A percentile compares a stretch with the other conserved stretches of the same genome.
These are phyloP conservation scores for Thera britannica DNA, from an alignment of 2,888 invertebrate genomes.

Conservation along the genomic window DNA sequence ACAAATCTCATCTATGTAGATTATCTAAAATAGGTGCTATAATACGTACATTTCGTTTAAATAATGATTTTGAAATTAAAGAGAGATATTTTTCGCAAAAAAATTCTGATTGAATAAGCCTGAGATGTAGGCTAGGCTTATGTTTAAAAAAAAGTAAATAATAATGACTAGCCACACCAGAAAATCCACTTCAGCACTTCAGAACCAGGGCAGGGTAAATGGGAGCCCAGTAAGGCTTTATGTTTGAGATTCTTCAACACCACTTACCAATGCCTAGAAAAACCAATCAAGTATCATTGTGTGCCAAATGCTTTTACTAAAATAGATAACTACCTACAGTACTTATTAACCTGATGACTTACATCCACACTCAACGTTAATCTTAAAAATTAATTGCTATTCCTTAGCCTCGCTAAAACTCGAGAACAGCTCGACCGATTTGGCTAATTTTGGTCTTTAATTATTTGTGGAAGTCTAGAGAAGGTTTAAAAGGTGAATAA, in stretches of 20 bases:
- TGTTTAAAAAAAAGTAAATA: neutral
- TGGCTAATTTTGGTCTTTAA: too few relatives aligned
- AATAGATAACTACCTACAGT: neutral
- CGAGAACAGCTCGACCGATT: too few relatives aligned
- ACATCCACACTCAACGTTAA: too few relatives aligned
- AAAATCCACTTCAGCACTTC: conserved; percentile 50
- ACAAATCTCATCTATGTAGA: too few relatives aligned
- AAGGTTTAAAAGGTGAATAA: too few relatives aligned
- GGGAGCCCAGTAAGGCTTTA: conserved; percentile 28
- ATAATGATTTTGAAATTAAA: too few relatives aligned
- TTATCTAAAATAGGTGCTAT: too few relatives aligned
- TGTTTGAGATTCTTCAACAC: conserved; percentile 39
- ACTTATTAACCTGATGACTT: too few relatives aligned
- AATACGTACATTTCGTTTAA: too few relatives aligned
- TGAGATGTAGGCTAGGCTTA: neutral
- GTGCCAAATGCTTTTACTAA: conserved; percentile 19
- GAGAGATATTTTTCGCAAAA: neutral
- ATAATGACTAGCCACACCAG: conserved; percentile 34
- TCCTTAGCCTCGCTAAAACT: too few relatives aligned
- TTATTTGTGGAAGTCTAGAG: too few relatives aligned
- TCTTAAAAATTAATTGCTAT: too few relatives aligned
- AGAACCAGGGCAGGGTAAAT: conserved; percentile 47
- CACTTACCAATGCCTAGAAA: conserved; percentile 74
- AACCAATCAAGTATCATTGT: conserved; percentile 47
- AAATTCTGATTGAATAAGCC: neutral